Base-by-base conservation (phyloP, 2,113 vertebrate genomes). In the Macrotis lagotis region DNA sequence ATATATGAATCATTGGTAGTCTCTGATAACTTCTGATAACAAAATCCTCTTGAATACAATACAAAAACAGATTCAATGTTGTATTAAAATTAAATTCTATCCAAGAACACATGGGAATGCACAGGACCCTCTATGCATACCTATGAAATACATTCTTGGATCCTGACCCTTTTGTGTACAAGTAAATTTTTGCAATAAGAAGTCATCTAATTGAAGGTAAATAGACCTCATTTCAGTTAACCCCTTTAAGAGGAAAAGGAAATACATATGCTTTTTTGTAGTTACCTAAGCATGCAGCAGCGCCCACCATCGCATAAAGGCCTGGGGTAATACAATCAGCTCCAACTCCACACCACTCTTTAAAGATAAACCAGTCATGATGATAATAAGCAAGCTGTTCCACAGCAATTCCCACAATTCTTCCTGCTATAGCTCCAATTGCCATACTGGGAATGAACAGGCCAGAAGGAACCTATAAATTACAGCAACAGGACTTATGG, bases 361-460 rank as follows among this genome's bases (percentile, higher is more conserved):
- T 99, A 95, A 99, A 99, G 97, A 99, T 98, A 97, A 99, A 99
- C 99, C 99, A 99, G 98, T 99, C 99, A 0, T 99, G 99, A 98
- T 99, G 99, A 96, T 99, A 99, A 92, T 99, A 99, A 0, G 99
- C 99, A 94, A 99, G 98, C 98, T 99, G 99, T 97, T 99, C 99
- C 98, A 99, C 99, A 0, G 99, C 99, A 91, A 99, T 99, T 94
- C 99, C 99, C 31, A 99, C 99, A 48, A 99, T 99, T 44, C 99
- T 99, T 50, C 99, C 99, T 0, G 99, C 99, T 91, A 99, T 99
- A 0, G 99, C 99, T 14, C 99, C 99, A 8, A 99, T 99, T 89
- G 99, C 99, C 99, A 99, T 99, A 97, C 99, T 99, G 94, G 99
- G 99, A 97, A 99, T 99, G 98, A 99, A 99, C 98, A 99, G 95